Percentiles rank a stretch among this genome's conserved stretches.
phyloP scores from a whole-genome alignment of 2,113 vertebrate genomes.

The Callionymus lyra region DNA sequence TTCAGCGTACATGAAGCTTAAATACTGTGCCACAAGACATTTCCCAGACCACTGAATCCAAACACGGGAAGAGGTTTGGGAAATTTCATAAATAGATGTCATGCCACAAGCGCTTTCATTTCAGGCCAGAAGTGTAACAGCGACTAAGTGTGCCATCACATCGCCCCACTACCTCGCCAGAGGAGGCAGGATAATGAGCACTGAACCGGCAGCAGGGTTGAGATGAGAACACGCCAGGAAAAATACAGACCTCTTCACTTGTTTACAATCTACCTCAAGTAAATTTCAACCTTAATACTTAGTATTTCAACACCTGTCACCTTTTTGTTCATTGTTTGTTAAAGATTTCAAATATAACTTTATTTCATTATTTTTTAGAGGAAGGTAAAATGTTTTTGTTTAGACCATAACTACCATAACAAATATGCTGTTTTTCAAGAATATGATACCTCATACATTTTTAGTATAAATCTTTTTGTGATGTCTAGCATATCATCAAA shows the following conservation, averaged over 20 bases:
- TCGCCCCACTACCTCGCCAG: conserved; percentile 29
- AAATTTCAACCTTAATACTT: too few species aligned
- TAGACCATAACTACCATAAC: too few species aligned
- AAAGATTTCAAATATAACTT: too few species aligned
- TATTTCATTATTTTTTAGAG: too few species aligned
- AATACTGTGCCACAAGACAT: conserved; percentile 46
- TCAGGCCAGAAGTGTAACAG: conserved; percentile 23
- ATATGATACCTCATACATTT: too few species aligned
- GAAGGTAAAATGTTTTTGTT: too few species aligned
- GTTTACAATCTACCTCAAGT: conserved; percentile 1
- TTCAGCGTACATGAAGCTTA: conserved; percentile 29
- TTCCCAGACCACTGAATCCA: conserved; percentile 38
- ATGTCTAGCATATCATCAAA: too few species aligned
- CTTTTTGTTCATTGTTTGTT: too few species aligned
- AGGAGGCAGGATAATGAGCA: conserved; percentile 43
- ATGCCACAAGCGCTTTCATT: conserved; percentile 40
- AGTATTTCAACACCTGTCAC: too few species aligned
- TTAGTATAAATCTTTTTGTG: too few species aligned
- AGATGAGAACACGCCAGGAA: conserved; percentile 12
- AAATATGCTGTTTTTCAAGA: too few species aligned
- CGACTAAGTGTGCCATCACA: conserved; percentile 24
- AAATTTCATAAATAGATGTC: conserved; percentile 44
- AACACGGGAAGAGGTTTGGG: conserved; percentile 18
- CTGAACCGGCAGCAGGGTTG: conserved; percentile 21
- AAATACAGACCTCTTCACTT: conserved; percentile 7